Base-by-base conservation (phyloP, 2,797 vertebrate species). In the Lacerta agilis region DNA sequence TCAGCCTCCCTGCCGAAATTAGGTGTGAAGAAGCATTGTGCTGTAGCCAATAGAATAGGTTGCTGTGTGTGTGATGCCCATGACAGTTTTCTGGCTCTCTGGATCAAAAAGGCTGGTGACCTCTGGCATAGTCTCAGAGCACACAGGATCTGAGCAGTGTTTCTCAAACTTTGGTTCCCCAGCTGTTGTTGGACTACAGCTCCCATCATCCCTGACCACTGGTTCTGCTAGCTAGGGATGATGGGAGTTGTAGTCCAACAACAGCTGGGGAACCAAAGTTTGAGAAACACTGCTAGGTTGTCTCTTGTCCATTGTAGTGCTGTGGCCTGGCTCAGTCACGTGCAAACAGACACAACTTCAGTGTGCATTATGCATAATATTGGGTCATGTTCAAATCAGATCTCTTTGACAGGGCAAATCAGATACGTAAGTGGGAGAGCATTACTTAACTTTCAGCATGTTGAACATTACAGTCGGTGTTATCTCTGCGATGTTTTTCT, bases 221-320 rank as follows among this genome's bases (percentile, higher is more conserved):
- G 49, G 49, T 49, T 49, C 49, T 15, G 49, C 49, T 49, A 49
- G 3, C 49, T 49, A 49, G 49, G 49, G 49, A 15, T 49, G 49
- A 4, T 55, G 49, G 49, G 49, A 55, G 13, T 55, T 55, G 13
- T 55, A 55, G 49, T 55, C 49, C 13, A 55, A 55, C 49, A 55
- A 55, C 13, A 55, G 49, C 49, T 55, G 13, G 49, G 49, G 49
- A 55, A 55, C 49, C 3, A 55, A 15, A 55, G 49, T 55, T 55
- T 55, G 49, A 55, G 49, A 55, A 4, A 55, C 49, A 55, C 49
- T 55, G 3, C 49, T 13, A 82, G 49, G 76, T 33, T 73, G 87
- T 91, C 93, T 93, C 38, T 41, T 36, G 88, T 93, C 67, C 67
- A 72, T 87, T 71, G 15, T 41, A 85, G 8, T 79, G 81, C 13